These are phyloP conservation scores for Horisme vitalbata DNA, from an alignment of 2,888 invertebrate genomes.

Conservation along the genomic window DNA sequence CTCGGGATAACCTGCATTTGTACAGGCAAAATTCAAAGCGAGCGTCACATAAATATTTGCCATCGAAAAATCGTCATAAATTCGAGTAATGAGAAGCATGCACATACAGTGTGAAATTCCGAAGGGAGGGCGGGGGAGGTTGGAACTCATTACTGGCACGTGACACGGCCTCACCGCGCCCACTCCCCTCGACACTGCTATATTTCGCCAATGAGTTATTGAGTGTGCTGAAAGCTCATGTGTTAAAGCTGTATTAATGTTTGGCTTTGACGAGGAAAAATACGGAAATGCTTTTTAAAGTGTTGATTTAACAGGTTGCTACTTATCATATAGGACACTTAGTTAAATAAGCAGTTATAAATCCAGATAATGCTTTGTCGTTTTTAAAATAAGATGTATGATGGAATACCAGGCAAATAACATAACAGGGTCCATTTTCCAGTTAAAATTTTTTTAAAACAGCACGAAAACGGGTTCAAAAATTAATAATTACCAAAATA, in stretches of 20 bases:
- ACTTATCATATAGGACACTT: too few relatives aligned
- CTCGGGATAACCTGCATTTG: too few relatives aligned
- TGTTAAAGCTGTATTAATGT: slow-evolving; percentile 60
- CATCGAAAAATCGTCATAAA: slow-evolving; percentile 59
- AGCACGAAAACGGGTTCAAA: too few relatives aligned
- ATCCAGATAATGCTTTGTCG: too few relatives aligned
- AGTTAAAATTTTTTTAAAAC: too few relatives aligned
- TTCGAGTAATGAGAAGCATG: slow-evolving; percentile 70
- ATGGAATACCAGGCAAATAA: too few relatives aligned
- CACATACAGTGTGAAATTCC: slow-evolving; percentile 76
- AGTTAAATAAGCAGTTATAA: too few relatives aligned
- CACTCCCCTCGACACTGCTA: slow-evolving; percentile 59
- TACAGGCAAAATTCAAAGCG: slow-evolving; percentile 22
- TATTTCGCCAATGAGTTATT: slow-evolving; percentile 81
- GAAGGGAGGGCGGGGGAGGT: slow-evolving; percentile 55
- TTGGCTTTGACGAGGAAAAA: slow-evolving; percentile 47
- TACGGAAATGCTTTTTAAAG: slow-evolving; percentile 8
- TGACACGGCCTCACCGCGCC: slow-evolving; percentile 71
- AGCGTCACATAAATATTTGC: slow-evolving; percentile 31
- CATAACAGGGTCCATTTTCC: too few relatives aligned
- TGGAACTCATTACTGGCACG: slow-evolving; percentile 80
- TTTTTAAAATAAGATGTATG: too few relatives aligned
- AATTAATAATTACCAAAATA: too few relatives aligned
- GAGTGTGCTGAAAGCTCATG: slow-evolving; percentile 73
- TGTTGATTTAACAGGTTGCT: slow-evolving; percentile 4